These are phyloP conservation scores for Taxidea taxus DNA, from an alignment of 2,113 vertebrate species.

Conservation along the genomic window DNA sequence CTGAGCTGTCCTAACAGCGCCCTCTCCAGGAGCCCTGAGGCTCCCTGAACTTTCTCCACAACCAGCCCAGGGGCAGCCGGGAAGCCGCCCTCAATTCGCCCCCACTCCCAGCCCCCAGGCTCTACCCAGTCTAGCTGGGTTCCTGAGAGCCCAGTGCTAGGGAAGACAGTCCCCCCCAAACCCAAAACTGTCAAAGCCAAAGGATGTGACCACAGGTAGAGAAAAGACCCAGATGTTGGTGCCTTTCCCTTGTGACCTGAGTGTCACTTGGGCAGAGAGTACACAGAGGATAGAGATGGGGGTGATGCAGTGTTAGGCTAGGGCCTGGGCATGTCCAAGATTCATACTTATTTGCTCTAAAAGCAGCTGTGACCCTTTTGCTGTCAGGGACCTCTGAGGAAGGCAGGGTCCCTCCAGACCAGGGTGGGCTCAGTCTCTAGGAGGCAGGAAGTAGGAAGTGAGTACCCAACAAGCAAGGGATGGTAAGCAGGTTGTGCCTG, in stretches of 20 bases:
- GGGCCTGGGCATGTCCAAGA: fast-evolving
- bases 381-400: background rate
- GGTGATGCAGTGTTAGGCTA: background rate
- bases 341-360: background rate
- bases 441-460: background rate
- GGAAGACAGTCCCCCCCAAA: background rate
- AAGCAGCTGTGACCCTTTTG: background rate
- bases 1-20: background rate
- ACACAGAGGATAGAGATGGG: background rate
- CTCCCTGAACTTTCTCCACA: background rate
- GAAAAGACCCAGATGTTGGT: background rate
- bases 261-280: background rate
- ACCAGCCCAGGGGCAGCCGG: background rate
- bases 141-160: background rate
- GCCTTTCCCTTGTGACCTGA: background rate
- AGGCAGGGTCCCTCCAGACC: background rate
- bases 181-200: background rate
- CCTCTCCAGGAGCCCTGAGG: background rate
- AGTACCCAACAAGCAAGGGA: background rate
- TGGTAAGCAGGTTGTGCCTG: background rate
- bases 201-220: background rate
- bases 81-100: background rate
- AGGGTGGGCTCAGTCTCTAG: background rate
- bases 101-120: background rate
- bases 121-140: background rate